Percentiles rank a stretch among this genome's conserved stretches.
phyloP scores from a whole-genome alignment of 2,888 invertebrate genomes.

The Muschampia plurimacula region DNA sequence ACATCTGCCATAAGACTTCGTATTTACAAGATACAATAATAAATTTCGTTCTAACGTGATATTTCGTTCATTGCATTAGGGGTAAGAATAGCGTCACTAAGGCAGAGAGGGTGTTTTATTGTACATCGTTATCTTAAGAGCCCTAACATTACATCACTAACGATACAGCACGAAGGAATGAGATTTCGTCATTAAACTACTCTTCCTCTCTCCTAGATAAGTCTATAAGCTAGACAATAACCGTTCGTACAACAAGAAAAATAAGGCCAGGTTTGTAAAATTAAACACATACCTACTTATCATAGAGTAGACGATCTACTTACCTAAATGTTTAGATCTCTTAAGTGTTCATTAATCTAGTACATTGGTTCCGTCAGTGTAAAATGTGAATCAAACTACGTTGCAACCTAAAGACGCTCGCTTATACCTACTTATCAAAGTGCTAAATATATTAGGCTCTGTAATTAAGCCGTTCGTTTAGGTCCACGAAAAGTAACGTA shows the following conservation, averaged over 20 bases:
- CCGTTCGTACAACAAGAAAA: conserved; percentile 54
- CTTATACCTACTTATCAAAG: conserved; percentile 64
- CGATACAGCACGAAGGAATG: conserved; percentile 58
- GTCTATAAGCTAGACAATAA: conserved; percentile 54
- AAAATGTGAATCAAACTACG: conserved; percentile 57
- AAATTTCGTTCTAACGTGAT: conserved; percentile 72
- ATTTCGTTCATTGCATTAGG: conserved; percentile 72
- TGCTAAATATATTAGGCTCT: conserved; percentile 69
- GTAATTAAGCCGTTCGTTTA: conserved; percentile 63
- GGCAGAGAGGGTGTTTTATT: conserved; percentile 84
- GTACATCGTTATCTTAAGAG: conserved; percentile 76
- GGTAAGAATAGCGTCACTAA: conserved; percentile 81
- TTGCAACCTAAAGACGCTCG: conserved; percentile 66
- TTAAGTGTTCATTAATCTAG: conserved; percentile 65
- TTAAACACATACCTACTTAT: conserved; percentile 57
- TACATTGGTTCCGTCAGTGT: conserved; percentile 76
- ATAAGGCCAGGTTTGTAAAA: conserved; percentile 64
- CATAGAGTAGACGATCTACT: conserved; percentile 58
- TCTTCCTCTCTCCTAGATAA: conserved; percentile 48
- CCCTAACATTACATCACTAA: conserved; percentile 68
- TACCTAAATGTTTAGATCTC: conserved; percentile 68
- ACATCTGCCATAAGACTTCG: conserved; percentile 73
- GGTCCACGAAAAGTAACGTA: conserved; percentile 65
- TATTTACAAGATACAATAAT: conserved; percentile 77
- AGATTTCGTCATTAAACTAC: conserved; percentile 53